These are phyloP conservation scores for Oscheius onirici DNA, from an alignment of 2,888 invertebrate species.

Conservation along the genomic window DNA sequence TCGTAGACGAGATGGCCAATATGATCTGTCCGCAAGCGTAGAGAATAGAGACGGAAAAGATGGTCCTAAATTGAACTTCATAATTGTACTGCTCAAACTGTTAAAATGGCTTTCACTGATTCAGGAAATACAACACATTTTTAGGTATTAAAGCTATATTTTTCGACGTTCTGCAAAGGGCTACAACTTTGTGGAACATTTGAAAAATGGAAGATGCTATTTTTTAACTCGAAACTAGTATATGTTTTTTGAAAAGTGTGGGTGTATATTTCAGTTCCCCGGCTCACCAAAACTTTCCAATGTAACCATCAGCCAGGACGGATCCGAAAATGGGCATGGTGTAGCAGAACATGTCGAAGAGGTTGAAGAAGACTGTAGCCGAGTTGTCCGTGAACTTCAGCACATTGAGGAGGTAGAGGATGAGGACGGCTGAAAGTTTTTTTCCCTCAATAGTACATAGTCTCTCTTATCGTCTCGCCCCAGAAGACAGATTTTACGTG, in stretches of 20 bases:
- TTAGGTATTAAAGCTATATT: no score
- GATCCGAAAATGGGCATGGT: constrained; percentile 90
- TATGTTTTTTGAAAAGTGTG: no score
- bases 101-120: constrained; percentile 69
- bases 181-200: no score
- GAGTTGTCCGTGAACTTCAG: constrained; percentile 81
- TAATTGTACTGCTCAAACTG: no score
- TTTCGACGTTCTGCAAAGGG: no score
- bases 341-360: constrained; percentile 88
- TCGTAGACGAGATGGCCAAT: constrained; percentile 77
- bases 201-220: no score
- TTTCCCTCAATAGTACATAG: background rate
- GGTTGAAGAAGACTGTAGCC: constrained; percentile 88
- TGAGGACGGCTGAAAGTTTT: constrained; percentile 82
- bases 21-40: constrained; percentile 85
- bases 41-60: constrained; percentile 88
- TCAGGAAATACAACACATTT: no score
- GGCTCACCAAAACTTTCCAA: constrained; percentile 92
- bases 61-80: constrained; percentile 79
- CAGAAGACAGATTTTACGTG: background rate
- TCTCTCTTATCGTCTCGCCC: background rate
- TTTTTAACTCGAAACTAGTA: no score
- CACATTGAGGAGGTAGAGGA: constrained; percentile 85
- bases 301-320: constrained; percentile 89
- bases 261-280: no score